Base-by-base conservation (phyloP, 2,113 vertebrate genomes). In the Neolamprologus variostigma region DNA sequence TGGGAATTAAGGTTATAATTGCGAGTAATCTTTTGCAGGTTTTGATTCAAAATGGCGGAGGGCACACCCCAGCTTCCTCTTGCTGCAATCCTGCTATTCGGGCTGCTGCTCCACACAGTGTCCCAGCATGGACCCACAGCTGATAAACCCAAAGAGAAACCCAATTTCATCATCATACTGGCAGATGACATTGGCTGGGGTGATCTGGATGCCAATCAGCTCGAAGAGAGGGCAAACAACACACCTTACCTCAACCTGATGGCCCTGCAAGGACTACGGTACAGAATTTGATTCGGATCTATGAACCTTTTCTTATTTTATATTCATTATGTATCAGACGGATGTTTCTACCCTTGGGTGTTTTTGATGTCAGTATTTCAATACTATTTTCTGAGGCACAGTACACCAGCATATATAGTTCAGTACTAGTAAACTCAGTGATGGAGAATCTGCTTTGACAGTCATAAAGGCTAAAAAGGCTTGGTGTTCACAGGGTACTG, bases 161-260 rank as follows among this genome's bases (percentile, higher is more conserved):
- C 98, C 8, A 99, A 98, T 93, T 98, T 99, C 68, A 97, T 99
- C 3, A 84, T 99, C 87, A 96, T 99, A 89, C 93, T 99, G 92
- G 98, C 98, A 0, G 99, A 99, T 89, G 99, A 99, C 81, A 95
- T 99, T 55, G 99, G 99, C 26, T 99, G 99, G 99, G 98, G 97
- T 8, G 99, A 99, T 80, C 96, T 99, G 81, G 98, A 98, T 7
- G 96, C 94, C 35, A 99, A 99, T 94, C 95, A 95, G 96, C 95
- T 94, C 2, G 94, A 94, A 35, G 3, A 8, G 57, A 95, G 92
- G 0, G 31, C 82, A 35, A 95, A 93, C 82, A 96, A 97, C 63
- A 99, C 98, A 3, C 96, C 96, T 1, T 90, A 97, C 89, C 95
- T 99, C 61, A 97, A 99, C 90, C 93, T 92, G 88, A 89, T 99